Evolutionary conservation across 2,113 vertebrate species (phyloP), one percentile per base, ranked within the genome.

Genomic region (Antennarius striatus): DNA sequence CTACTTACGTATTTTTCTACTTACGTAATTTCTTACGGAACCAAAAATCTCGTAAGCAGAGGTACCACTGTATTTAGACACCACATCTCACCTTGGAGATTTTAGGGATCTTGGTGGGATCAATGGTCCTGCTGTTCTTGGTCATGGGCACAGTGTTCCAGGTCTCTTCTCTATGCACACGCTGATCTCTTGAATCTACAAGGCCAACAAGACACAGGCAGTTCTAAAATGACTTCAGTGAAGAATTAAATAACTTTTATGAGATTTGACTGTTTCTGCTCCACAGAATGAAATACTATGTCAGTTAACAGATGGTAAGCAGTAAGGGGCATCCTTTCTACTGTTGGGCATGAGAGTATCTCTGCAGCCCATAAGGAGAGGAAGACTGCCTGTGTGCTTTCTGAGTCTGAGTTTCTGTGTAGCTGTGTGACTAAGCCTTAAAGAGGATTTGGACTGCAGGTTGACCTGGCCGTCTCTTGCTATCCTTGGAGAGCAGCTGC

Each of bases 121-220:
- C 98, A 63, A 99, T 94, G 68, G 96, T 97, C 60, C 98, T 93
- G 90, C 94, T 99, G 84, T 95, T 99, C 90, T 99, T 99, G 15
- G 95, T 94, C 86, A 96, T 93, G 69, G 98, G 97, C 78, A 99
- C 98, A 63, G 95, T 98, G 89, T 96, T 99, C 98, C 98, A 99
- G 47, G 95, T 96, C 88, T 99, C 97, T 0, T 96, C 96, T 84
- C 96, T 93, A 55, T 91, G 93, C 29, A 89, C 59, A 2, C 91
- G 88, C 75, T 83, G 88, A 2, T 85, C 83, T 63, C 83, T 66
- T 0, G 78, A 80, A 69, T 90, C 89, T 90, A 30, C 1, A 4
- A 16, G 32, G 7, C 7, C 53, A 50, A 58, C 56, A 10, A 12
- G 9, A 5, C 22, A 53, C 11, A 66, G 14, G 45, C 14, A 10